Base-by-base conservation (phyloP, 2,888 invertebrate genomes). In the Conistra vaccinii region DNA sequence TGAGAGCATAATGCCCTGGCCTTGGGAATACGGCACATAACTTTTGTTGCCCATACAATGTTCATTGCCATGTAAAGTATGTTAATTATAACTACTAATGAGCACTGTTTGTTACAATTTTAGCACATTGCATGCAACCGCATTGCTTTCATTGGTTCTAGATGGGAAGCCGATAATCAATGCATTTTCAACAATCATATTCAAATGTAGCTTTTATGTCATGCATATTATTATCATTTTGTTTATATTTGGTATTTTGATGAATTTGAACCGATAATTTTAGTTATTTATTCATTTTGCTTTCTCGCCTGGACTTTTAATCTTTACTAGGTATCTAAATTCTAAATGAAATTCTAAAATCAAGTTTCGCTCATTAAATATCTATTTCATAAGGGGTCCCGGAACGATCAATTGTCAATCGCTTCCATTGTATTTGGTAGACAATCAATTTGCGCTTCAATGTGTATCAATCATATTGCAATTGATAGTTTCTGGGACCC, bases 51-150 rank as follows among this genome's bases (percentile, higher is more conserved):
- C 84, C 87, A 89, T 89, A 88, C 89, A 89, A 78, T 83, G 90
- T 90, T 90, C 89, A 89, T 81, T 90, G 89, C 89, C 91, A 88
- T 90, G 92, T 89, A 93, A 93, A 90, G 84, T 90, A 91, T 91
- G 93, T 89, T 95, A 95, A 96, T 94, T 92, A 90, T 79, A 89
- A 85, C 77, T 88, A 91, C 90, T 94, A 95, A 94, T 93, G 90
- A 92, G 87, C 84, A 77, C 76, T 88, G 89, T 89, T 90, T 88
- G 90, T 84, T 89, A 87, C 84, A 76, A 80, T 88, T 90, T 90
- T 89, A 89, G 86, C 90, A 85, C 85, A 85, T 88, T 85, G 87
- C 79, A 86, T 84, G 75, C 84, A 87, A 85, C 75, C 58, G 83
- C 83, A n/a, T n/a, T n/a, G n/a, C 68, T 77, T 80, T 77, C 77